A percentile compares a stretch with the other conserved stretches of the same genome.
Conservation (phyloP, 2,888 invertebrate species). For the Volucella inanis region DNA sequence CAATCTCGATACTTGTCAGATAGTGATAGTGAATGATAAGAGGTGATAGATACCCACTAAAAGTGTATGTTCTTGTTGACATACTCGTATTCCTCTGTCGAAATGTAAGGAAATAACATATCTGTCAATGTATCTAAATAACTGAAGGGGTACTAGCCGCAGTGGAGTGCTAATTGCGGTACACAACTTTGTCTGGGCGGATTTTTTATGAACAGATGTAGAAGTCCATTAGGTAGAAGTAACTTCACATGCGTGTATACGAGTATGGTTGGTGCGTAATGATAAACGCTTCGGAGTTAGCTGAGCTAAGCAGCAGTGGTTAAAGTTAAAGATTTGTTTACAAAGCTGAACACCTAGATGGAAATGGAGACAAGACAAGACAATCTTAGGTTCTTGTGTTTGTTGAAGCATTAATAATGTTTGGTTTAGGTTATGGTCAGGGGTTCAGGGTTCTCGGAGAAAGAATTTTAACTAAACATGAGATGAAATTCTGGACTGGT, state of each 20-base stretch:
- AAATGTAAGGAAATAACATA: slow-evolving; percentile 22
- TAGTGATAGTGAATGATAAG: slow-evolving; percentile 35
- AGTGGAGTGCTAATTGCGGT: slow-evolving; percentile 61
- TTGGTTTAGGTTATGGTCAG: slow-evolving; percentile 30
- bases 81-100: slow-evolving; percentile 26
- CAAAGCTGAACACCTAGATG: slow-evolving; percentile 6
- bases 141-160: slow-evolving; percentile 34
- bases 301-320: slow-evolving; percentile 59
- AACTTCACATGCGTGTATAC: too few species aligned
- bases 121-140: slow-evolving; percentile 21
- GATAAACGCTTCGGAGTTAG: slow-evolving; percentile 46
- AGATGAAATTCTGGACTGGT: not conserved
- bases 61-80: slow-evolving; percentile 14
- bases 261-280: slow-evolving; percentile 13
- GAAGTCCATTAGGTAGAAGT: not conserved
- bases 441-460: slow-evolving; percentile 40
- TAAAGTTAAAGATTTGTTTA: slow-evolving; percentile 63
- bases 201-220: slow-evolving; percentile 42
- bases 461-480: slow-evolving; percentile 55
- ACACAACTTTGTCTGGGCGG: slow-evolving; percentile 46
- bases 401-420: slow-evolving; percentile 66
- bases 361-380: not conserved
- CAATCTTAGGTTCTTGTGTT: slow-evolving; percentile 26
- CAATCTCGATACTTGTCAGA: slow-evolving; percentile 29
- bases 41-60: not conserved